phyloP scores from a whole-genome alignment of 37 sponge, comb jelly and placozoan genomes.

The Aphrocallistes beatrix region DNA sequence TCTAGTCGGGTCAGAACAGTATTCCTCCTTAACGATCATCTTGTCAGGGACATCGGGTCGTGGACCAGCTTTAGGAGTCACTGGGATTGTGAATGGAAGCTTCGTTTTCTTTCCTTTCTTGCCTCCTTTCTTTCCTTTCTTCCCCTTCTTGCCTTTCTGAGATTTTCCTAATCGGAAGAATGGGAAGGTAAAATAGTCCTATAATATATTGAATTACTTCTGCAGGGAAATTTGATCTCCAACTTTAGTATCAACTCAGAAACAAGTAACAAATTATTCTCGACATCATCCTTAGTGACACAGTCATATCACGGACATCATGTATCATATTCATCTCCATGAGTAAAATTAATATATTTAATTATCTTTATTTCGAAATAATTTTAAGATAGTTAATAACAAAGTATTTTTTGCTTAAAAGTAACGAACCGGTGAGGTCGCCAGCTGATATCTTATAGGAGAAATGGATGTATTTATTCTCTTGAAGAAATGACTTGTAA shows the following conservation, averaged over 20 bases:
- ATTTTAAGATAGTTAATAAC: no score
- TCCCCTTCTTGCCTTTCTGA: constrained; percentile 17
- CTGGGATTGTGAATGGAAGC: neutral
- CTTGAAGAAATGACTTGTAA: neutral
- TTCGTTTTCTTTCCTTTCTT: neutral
- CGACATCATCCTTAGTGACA: no score
- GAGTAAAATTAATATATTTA: no score
- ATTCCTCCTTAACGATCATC: neutral
- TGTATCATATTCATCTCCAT: no score
- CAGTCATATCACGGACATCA: no score
- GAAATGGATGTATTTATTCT: neutral
- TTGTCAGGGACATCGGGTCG: neutral
- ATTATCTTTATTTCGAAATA: no score
- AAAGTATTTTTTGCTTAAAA: no score
- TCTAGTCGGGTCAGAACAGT: constrained; percentile 21
- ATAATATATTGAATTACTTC: no score
- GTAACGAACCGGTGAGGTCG: neutral
- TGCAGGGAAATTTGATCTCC: no score
- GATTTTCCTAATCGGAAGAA: constrained; percentile 17
- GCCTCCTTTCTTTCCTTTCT: neutral
- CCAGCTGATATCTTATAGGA: neutral
- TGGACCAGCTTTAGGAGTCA: neutral
- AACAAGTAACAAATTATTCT: no score
- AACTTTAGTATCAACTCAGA: no score
- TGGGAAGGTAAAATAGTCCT: no score